Conservation (phyloP, 2,797 vertebrate genomes). For the Molothrus aeneus region DNA sequence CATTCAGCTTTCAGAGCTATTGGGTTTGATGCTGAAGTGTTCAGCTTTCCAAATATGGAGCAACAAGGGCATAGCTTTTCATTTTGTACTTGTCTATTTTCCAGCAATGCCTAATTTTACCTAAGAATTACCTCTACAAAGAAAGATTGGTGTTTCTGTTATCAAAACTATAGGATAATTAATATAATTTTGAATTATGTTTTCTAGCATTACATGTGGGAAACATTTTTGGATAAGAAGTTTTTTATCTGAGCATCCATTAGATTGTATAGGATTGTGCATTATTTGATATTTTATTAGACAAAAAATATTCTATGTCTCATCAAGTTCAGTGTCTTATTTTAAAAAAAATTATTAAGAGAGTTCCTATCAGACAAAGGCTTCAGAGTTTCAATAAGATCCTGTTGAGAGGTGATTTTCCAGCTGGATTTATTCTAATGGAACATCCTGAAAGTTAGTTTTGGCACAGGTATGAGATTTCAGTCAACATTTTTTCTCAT, state of each 20-base stretch:
- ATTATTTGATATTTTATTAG: neutral
- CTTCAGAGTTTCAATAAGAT: neutral
- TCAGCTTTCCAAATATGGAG: neutral
- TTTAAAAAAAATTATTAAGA: neutral
- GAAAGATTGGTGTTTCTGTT: neutral
- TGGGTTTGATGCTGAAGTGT: neutral
- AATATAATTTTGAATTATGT: neutral
- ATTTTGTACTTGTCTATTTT: neutral
- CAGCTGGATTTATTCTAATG: neutral
- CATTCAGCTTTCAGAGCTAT: neutral
- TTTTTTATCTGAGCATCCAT: neutral
- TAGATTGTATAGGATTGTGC: neutral
- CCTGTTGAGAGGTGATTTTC: neutral
- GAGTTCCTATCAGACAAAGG: neutral
- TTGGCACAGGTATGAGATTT: constrained; percentile 9
- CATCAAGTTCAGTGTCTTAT: neutral
- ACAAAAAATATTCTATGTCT: neutral
- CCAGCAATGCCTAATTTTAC: neutral
- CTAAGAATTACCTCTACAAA: neutral
- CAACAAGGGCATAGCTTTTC: neutral
- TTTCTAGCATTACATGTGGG: neutral
- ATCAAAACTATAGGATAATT: neutral
- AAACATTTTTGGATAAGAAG: neutral
- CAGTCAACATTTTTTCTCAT: neutral
- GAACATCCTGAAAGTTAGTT: constrained; percentile 11